These are phyloP conservation scores for Acanthurus tractus DNA, from an alignment of 2,797 vertebrate species.

Conservation along the genomic window DNA sequence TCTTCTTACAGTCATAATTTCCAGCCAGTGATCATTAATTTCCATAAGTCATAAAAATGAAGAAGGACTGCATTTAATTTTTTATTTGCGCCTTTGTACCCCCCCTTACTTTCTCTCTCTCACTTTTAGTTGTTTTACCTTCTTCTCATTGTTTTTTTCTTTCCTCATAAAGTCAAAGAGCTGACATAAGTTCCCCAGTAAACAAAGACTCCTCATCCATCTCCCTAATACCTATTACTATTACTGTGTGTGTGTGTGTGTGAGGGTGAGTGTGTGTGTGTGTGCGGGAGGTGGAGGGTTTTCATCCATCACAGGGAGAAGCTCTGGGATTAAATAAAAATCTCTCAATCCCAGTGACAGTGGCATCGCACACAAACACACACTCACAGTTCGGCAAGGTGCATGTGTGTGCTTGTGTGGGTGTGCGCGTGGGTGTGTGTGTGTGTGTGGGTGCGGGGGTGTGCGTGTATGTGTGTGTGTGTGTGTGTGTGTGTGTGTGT, in stretches of 20 bases:
- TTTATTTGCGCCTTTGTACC: background rate
- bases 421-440: background rate
- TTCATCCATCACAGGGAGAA: slow-evolving; percentile 73
- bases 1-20: slow-evolving; percentile 29
- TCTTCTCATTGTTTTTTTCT: slow-evolving; percentile 43
- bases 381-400: slow-evolving; percentile 17
- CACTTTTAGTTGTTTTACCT: slow-evolving; percentile 52
- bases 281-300: slow-evolving; percentile 38
- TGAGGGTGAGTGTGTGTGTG: slow-evolving; percentile 22
- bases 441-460: background rate
- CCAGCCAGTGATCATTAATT: slow-evolving; percentile 40
- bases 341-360: slow-evolving; percentile 72
- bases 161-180: slow-evolving; percentile 65
- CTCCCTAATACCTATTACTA: slow-evolving; percentile 64
- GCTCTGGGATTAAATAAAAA: slow-evolving; percentile 78
- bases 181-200: slow-evolving; percentile 56
- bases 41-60: slow-evolving; percentile 33
- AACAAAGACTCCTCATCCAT: slow-evolving; percentile 65
- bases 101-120: slow-evolving; percentile 2
- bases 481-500: too few species aligned
- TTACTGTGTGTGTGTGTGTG: slow-evolving; percentile 9
- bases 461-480: background rate
- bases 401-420: background rate
- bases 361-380: slow-evolving; percentile 23
- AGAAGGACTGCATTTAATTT: slow-evolving; percentile 15